Evolutionary conservation across 2,888 invertebrate species (phyloP).

Genomic region (Boloria euphrosyne): DNA sequence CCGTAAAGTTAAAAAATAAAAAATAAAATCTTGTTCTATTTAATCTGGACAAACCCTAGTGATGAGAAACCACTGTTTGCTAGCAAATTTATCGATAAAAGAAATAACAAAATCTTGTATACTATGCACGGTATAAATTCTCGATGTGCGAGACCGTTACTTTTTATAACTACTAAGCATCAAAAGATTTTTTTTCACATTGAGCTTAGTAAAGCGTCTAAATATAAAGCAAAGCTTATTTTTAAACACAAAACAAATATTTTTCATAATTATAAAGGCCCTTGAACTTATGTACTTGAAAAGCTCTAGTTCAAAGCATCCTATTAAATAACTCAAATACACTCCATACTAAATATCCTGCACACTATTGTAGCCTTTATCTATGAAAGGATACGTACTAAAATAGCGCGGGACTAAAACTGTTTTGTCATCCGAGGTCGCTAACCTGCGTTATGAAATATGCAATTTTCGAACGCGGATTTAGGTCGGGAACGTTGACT

Average conservation of each 20-base stretch:
- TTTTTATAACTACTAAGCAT: too few relatives aligned
- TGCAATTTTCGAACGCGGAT: constrained; percentile 40
- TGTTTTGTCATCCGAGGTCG: constrained; percentile 37
- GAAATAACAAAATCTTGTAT: too few relatives aligned
- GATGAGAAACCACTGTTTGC: too few relatives aligned
- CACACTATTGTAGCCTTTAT: constrained; percentile 38
- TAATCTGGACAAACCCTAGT: too few relatives aligned
- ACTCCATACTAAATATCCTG: constrained; percentile 9
- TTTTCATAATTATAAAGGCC: constrained; percentile 9
- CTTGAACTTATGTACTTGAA: constrained; percentile 21
- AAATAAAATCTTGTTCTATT: too few relatives aligned
- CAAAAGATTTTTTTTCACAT: too few relatives aligned
- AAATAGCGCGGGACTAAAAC: constrained; percentile 14
- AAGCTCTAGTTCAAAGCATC: constrained; percentile 27
- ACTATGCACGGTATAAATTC: too few relatives aligned
- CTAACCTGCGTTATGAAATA: constrained; percentile 41
- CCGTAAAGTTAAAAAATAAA: too few relatives aligned
- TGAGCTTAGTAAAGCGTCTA: not conserved
- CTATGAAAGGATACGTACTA: not conserved
- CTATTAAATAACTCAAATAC: constrained; percentile 31
- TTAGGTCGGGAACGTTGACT: constrained; percentile 38
- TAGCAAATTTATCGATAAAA: too few relatives aligned
- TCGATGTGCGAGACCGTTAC: too few relatives aligned
- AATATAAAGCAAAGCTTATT: not conserved
- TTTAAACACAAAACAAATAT: not conserved